phyloP scores from a whole-genome alignment of 2,888 invertebrate species.

The Diarsia mendica region DNA sequence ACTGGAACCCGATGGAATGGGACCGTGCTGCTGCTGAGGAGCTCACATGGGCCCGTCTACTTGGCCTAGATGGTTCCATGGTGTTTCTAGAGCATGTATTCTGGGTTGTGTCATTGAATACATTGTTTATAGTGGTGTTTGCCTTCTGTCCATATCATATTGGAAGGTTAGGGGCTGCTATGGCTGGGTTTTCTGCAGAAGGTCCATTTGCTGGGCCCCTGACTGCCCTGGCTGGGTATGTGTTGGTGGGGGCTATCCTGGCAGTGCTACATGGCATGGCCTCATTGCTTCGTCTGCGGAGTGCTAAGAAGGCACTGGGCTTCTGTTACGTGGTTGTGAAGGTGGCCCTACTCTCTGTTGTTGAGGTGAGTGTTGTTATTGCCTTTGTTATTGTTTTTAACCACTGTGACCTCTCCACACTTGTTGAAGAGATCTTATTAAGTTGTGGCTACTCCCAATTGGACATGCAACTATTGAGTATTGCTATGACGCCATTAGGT shows the following conservation, averaged over 20 bases:
- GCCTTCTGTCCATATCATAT: slow-evolving; percentile 99
- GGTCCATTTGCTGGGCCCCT: slow-evolving; percentile 98
- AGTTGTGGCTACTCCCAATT: not conserved
- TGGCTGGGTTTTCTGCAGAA: slow-evolving; percentile 87
- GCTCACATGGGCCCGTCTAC: slow-evolving; percentile 98
- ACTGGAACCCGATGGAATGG: slow-evolving; percentile 99
- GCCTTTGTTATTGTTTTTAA: not conserved
- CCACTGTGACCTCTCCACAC: no score
- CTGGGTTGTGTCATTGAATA: slow-evolving; percentile 99
- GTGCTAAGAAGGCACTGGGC: slow-evolving; percentile 96
- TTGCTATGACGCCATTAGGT: not conserved
- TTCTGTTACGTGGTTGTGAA: slow-evolving; percentile 97
- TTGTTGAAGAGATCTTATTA: not conserved
- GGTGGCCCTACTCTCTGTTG: slow-evolving; percentile 98
- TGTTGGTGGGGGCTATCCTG: slow-evolving; percentile 95
- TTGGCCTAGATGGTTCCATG: slow-evolving; percentile 98
- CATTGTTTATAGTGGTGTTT: slow-evolving; percentile 98
- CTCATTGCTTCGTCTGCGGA: slow-evolving; percentile 94
- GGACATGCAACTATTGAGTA: not conserved
- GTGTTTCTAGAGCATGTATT: slow-evolving; percentile 99
- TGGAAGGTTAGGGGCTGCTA: slow-evolving; percentile 95
- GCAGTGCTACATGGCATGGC: slow-evolving; percentile 96
- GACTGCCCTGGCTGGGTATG: slow-evolving; percentile 98
- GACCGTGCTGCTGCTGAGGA: slow-evolving; percentile 99
- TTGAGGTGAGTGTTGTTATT: slow-evolving; percentile 93